Evolutionary conservation across 2,888 invertebrate species (phyloP).

Genomic region (Anagyrus pseudococci): DNA sequence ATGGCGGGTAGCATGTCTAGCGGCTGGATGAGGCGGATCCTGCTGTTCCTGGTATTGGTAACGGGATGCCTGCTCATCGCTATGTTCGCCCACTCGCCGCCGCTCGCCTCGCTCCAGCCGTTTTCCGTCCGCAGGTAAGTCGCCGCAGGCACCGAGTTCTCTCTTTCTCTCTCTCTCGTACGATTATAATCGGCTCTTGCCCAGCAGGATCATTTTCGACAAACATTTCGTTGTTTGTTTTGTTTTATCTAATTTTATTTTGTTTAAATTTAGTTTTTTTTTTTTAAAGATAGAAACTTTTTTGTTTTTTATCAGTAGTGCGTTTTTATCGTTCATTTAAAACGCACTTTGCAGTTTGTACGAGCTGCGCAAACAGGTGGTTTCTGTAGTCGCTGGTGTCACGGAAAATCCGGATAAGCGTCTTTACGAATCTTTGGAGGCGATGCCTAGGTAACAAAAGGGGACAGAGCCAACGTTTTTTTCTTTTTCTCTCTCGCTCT

Average conservation of each 20-base stretch:
- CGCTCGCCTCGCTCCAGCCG: conserved; percentile 57
- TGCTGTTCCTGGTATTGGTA: conserved; percentile 64
- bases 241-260: too few relatives aligned
- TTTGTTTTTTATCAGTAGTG: too few relatives aligned
- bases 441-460: conserved; percentile 54
- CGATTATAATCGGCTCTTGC: background rate
- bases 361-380: conserved; percentile 51
- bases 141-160: too few relatives aligned
- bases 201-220: background rate
- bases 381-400: conserved; percentile 52
- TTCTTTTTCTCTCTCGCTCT: too few relatives aligned
- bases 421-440: conserved; percentile 50
- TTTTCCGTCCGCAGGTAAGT: conserved; percentile 56
- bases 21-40: conserved; percentile 66
- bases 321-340: too few relatives aligned
- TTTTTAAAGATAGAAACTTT: too few relatives aligned
- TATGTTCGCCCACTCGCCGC: conserved; percentile 62
- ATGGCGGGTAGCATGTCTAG: conserved; percentile 64
- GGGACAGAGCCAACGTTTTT: too few relatives aligned
- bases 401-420: conserved; percentile 49
- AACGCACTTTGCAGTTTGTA: conserved; percentile 49
- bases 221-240: too few relatives aligned
- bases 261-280: too few relatives aligned
- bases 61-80: conserved; percentile 64
- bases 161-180: too few relatives aligned